Conservation (phyloP, 1,140 invertebrate species). For the Orius insidiosus region DNA sequence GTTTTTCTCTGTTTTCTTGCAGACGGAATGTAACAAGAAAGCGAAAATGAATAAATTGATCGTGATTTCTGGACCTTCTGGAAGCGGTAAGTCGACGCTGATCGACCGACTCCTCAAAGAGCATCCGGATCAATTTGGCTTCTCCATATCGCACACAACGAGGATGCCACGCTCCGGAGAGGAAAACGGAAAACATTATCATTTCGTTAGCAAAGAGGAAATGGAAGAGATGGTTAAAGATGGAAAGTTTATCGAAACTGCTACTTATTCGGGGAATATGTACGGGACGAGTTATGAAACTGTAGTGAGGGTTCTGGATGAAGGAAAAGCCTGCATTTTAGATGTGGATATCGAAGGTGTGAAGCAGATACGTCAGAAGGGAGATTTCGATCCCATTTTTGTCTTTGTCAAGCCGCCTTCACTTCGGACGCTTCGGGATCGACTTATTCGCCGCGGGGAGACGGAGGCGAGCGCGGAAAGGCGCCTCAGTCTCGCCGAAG, state of each 20-base stretch:
- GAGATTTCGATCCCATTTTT: slow-evolving; percentile 54
- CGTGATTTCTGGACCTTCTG: slow-evolving; percentile 89
- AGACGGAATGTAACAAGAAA: no score
- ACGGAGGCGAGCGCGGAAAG: slow-evolving; percentile 67
- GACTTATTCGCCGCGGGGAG: slow-evolving; percentile 72
- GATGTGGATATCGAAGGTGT: slow-evolving; percentile 97
- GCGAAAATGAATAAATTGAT: slow-evolving; percentile 26
- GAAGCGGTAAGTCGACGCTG: slow-evolving; percentile 88
- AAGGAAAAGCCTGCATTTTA: slow-evolving; percentile 79
- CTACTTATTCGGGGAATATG: slow-evolving; percentile 80
- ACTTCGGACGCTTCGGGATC: slow-evolving; percentile 55
- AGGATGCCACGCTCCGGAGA: slow-evolving; percentile 54
- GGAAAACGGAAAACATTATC: slow-evolving; percentile 63
- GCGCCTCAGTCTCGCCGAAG: slow-evolving; percentile 50
- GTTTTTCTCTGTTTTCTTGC: no score
- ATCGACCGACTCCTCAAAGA: slow-evolving; percentile 71
- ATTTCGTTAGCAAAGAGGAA: slow-evolving; percentile 57
- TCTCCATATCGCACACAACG: slow-evolving; percentile 86
- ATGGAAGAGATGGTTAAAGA: slow-evolving; percentile 63
- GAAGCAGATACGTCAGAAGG: slow-evolving; percentile 63
- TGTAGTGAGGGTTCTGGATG: slow-evolving; percentile 57
- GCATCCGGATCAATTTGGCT: slow-evolving; percentile 76
- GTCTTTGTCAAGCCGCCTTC: slow-evolving; percentile 88
- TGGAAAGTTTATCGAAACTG: slow-evolving; percentile 83
- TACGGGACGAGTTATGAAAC: slow-evolving; percentile 85